phyloP scores from a whole-genome alignment of 2,797 vertebrate genomes.

The Atherinosoma microstoma region DNA sequence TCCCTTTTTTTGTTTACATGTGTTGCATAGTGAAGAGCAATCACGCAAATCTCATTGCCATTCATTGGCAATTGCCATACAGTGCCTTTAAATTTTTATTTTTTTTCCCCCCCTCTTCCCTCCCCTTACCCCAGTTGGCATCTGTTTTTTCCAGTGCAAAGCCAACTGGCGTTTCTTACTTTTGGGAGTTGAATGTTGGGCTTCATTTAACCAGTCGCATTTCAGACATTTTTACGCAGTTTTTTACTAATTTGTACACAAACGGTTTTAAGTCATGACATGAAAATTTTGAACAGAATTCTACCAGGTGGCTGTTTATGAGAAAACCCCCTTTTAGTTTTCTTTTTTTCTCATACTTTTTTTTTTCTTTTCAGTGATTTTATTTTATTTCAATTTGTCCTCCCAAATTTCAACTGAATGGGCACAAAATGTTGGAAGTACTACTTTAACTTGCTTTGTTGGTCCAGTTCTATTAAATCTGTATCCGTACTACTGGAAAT shows the following conservation, averaged over 20 bases:
- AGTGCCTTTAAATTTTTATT: slow-evolving; percentile 99
- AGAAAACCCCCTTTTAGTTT: slow-evolving; percentile 79
- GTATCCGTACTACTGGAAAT: slow-evolving; percentile 65
- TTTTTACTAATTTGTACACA: slow-evolving; percentile 99
- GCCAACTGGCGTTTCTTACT: slow-evolving; percentile 97
- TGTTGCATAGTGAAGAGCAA: slow-evolving; percentile 93
- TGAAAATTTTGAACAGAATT: slow-evolving; percentile 88
- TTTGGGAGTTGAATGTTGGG: slow-evolving; percentile 94
- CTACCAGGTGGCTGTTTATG: slow-evolving; percentile 97
- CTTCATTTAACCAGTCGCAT: slow-evolving; percentile 99
- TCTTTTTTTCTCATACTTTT: slow-evolving; percentile 80
- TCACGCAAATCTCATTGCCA: slow-evolving; percentile 92
- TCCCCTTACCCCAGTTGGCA: slow-evolving; percentile 85
- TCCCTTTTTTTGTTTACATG: slow-evolving; percentile 80
- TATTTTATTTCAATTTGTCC: slow-evolving; percentile 81
- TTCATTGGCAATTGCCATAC: slow-evolving; percentile 95
- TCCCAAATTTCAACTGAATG: slow-evolving; percentile 80
- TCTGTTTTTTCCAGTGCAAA: slow-evolving; percentile 87
- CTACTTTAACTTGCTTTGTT: slow-evolving; percentile 74
- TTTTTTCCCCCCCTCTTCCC: slow-evolving; percentile 64
- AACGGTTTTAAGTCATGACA: slow-evolving; percentile 98
- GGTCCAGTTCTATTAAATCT: slow-evolving; percentile 75
- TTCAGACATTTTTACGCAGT: slow-evolving; percentile 99
- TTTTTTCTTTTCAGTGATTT: slow-evolving; percentile 80
- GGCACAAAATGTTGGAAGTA: slow-evolving; percentile 77